Evolutionary conservation across 2,888 invertebrate genomes (phyloP).

Genomic region (Sminthurinus aureus): DNA sequence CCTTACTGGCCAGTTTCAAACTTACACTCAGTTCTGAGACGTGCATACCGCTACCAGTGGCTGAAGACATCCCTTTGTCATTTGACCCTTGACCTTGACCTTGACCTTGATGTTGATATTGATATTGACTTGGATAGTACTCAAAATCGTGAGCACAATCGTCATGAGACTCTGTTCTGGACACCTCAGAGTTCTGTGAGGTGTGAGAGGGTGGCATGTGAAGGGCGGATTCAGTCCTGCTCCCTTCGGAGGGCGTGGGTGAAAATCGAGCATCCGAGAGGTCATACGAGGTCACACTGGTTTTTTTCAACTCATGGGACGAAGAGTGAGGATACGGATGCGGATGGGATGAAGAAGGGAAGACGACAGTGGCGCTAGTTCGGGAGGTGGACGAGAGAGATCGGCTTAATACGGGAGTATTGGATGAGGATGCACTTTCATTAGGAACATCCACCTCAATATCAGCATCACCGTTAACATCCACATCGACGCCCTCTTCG

Average conservation of each 20-base stretch:
- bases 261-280: constrained; percentile 47
- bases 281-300: too few species aligned
- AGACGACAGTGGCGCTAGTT: constrained; percentile 50
- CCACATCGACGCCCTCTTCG: neutral
- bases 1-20: neutral
- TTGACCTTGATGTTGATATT: neutral
- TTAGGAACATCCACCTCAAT: neutral
- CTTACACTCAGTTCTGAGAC: neutral
- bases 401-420: constrained; percentile 55
- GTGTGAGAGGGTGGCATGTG: constrained; percentile 54
- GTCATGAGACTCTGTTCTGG: constrained; percentile 56
- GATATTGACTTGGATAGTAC: neutral
- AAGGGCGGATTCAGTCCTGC: constrained; percentile 56
- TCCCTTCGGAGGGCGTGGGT: constrained; percentile 54
- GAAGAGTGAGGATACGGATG: neutral
- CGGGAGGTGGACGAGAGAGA: constrained; percentile 47
- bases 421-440: constrained; percentile 42
- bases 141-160: neutral
- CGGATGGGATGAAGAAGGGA: constrained; percentile 45
- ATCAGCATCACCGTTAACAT: neutral
- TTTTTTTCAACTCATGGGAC: too few species aligned
- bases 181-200: constrained; percentile 56
- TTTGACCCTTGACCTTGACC: too few species aligned
- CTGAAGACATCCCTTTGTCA: too few species aligned
- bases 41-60: too few species aligned